phyloP scores from a whole-genome alignment of 2,113 vertebrate genomes.

The Willisornis vidua region DNA sequence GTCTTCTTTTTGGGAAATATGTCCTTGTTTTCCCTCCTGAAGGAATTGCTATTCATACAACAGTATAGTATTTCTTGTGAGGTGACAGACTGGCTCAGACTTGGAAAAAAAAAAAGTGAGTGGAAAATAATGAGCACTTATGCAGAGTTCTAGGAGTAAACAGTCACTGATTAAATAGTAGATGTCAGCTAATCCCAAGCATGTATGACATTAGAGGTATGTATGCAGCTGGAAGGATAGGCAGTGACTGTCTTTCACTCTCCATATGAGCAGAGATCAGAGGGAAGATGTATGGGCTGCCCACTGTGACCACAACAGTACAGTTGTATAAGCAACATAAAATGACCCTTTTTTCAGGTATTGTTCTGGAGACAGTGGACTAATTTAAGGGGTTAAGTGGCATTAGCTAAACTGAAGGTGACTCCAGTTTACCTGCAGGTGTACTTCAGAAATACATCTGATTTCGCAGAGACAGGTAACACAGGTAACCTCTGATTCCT shows the following conservation, averaged over 20 bases:
- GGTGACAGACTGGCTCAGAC: background rate
- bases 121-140: background rate
- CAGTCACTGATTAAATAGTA: background rate
- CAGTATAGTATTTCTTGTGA: background rate
- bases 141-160: background rate
- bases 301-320: background rate
- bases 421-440: background rate
- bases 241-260: background rate
- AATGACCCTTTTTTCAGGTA: background rate
- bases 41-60: background rate
- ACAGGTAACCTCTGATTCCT: background rate
- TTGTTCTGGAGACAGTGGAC: background rate
- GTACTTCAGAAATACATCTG: background rate
- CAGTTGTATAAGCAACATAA: background rate
- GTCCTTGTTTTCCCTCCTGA: background rate
- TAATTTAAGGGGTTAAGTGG: background rate
- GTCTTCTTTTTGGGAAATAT: background rate
- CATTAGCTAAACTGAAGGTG: background rate
- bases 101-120: accelerated
- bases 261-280: background rate
- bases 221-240: background rate
- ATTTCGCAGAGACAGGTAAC: background rate
- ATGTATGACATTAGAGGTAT: background rate
- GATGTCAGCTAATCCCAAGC: background rate
- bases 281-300: background rate